phyloP scores from a whole-genome alignment of 1,140 invertebrate genomes.

The Xylocopa sonorina region DNA sequence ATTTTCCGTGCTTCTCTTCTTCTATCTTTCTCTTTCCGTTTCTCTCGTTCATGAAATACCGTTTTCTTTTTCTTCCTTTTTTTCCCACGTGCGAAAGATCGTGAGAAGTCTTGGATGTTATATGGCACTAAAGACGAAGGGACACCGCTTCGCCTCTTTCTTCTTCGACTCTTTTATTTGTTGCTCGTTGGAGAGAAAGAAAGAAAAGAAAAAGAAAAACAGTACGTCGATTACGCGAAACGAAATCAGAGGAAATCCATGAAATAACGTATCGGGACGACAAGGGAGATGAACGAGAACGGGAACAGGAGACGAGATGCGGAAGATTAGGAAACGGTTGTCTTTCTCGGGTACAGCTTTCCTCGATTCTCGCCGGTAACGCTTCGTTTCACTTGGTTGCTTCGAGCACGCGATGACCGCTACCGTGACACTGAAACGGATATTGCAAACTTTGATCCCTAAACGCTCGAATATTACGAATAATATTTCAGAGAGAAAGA shows the following conservation, averaged over 20 bases:
- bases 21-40: no score
- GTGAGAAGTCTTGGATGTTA: not conserved
- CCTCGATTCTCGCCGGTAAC: not conserved
- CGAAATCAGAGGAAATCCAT: no score
- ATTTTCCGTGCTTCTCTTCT: no score
- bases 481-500: slow-evolving; percentile 46
- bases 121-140: slow-evolving; percentile 20
- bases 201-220: not conserved
- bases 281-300: no score
- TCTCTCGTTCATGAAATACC: no score
- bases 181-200: not conserved
- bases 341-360: no score
- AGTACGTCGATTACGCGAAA: not conserved
- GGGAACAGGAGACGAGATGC: no score
- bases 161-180: not conserved
- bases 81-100: no score
- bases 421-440: slow-evolving; percentile 30
- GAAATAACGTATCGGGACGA: no score
- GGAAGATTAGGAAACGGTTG: no score
- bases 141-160: slow-evolving; percentile 5
- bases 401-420: slow-evolving; percentile 25
- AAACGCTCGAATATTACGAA: slow-evolving; percentile 54
- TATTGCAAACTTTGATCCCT: slow-evolving; percentile 45
- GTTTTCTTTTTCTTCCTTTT: no score
- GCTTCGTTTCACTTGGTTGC: not conserved